These are phyloP conservation scores for Diploscapter pachys DNA, from an alignment of 1,140 invertebrate species.

Conservation along the genomic window DNA sequence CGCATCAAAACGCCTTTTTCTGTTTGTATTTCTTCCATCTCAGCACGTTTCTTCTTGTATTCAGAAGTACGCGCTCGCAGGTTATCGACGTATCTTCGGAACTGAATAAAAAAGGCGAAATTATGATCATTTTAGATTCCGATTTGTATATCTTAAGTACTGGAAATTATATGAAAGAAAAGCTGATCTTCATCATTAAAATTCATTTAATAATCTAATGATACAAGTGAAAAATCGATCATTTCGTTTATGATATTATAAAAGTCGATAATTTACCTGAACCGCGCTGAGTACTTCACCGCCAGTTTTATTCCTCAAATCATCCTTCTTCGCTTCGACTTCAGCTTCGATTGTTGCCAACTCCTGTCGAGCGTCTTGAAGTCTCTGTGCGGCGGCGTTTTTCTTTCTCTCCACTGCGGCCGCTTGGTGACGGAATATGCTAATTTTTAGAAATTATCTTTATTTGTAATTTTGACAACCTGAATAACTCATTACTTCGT, in stretches of 20 bases:
- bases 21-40: conserved; percentile 1
- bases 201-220: too few relatives aligned
- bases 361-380: conserved; percentile 14
- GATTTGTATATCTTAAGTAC: too few relatives aligned
- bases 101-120: background rate
- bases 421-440: conserved; percentile 16
- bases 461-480: too few relatives aligned
- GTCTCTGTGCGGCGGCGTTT: conserved; percentile 2
- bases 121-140: too few relatives aligned
- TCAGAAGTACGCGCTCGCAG: conserved; percentile 2
- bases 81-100: conserved; percentile 10
- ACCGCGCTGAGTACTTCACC: conserved; percentile 14
- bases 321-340: conserved; percentile 13
- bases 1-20: conserved; percentile 6
- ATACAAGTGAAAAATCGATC: too few relatives aligned
- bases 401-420: conserved; percentile 16
- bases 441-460: background rate
- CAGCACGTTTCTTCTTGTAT: conserved; percentile 10
- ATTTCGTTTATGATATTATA: background rate
- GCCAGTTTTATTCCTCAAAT: conserved; percentile 3
- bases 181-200: too few relatives aligned
- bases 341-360: background rate
- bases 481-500: too few relatives aligned
- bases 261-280: background rate
- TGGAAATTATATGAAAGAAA: too few relatives aligned